Conservation (phyloP, 1,140 invertebrate species). For the Aphelinus certus region DNA sequence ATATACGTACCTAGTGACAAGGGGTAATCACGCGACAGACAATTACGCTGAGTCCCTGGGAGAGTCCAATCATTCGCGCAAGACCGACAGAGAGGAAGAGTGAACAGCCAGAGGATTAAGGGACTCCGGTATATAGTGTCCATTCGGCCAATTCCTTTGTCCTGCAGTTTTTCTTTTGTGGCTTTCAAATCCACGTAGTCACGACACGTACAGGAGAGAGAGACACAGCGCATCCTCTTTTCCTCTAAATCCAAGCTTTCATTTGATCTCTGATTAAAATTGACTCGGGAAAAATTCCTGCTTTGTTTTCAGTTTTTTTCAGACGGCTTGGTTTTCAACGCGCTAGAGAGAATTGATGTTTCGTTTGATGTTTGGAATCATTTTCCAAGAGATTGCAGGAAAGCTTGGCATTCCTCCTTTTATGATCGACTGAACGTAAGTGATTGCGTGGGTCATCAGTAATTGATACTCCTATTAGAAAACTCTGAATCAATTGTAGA, state of each 20-base stretch:
- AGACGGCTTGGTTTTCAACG: too few species aligned
- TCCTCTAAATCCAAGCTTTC: slow-evolving; percentile 6
- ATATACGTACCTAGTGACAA: slow-evolving; percentile 34
- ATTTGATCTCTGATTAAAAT: slow-evolving; percentile 41
- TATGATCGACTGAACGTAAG: too few species aligned
- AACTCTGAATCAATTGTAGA: not conserved
- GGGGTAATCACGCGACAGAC: slow-evolving; percentile 55
- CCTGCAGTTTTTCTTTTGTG: slow-evolving; percentile 49
- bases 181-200: slow-evolving; percentile 41
- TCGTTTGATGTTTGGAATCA: too few species aligned
- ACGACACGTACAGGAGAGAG: slow-evolving; percentile 34
- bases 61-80: slow-evolving; percentile 42
- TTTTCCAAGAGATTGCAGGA: too few species aligned
- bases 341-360: too few species aligned
- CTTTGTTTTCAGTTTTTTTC: slow-evolving; percentile 6
- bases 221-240: not conserved
- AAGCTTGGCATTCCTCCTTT: too few species aligned
- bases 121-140: slow-evolving; percentile 38
- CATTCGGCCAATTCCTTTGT: slow-evolving; percentile 48
- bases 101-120: slow-evolving; percentile 52
- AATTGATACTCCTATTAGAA: too few species aligned
- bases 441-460: too few species aligned
- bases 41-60: slow-evolving; percentile 54
- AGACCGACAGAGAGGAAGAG: slow-evolving; percentile 20
- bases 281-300: slow-evolving; percentile 18